Percentiles rank a stretch among this genome's conserved stretches.
Conservation (phyloP, 2,888 invertebrate species). For the Oscheius sp. region DNA sequence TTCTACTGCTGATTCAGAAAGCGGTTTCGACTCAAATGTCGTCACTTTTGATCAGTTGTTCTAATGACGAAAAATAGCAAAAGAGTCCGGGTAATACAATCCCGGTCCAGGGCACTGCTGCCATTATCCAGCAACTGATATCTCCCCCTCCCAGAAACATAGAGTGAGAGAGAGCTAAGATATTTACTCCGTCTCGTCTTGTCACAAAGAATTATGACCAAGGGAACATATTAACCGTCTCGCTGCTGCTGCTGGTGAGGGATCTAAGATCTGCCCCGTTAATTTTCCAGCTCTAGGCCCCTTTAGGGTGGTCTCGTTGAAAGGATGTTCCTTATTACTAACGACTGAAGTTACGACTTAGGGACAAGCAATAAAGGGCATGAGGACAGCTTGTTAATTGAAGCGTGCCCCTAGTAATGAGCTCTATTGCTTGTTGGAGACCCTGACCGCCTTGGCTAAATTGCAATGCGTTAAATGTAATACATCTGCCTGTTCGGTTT, state of each 20-base stretch:
- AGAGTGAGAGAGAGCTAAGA: conserved; percentile 8
- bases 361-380: conserved; percentile 31
- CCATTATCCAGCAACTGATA: conserved; percentile 37
- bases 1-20: background rate
- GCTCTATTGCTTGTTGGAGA: conserved; percentile 19
- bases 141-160: conserved; percentile 28
- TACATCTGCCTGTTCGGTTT: background rate
- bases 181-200: conserved; percentile 12
- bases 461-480: conserved; percentile 32
- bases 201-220: conserved; percentile 26
- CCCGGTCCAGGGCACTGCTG: conserved; percentile 11
- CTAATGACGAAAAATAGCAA: background rate
- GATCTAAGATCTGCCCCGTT: background rate
- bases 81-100: conserved; percentile 23
- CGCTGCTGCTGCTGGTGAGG: conserved; percentile 8
- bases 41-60: conserved; percentile 26
- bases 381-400: conserved; percentile 37
- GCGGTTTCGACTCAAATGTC: background rate
- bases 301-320: background rate
- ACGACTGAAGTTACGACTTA: conserved; percentile 13
- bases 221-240: conserved; percentile 13
- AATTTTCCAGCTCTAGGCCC: background rate
- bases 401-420: conserved; percentile 33
- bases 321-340: conserved; percentile 21
- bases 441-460: conserved; percentile 25